These are phyloP conservation scores for Atrina japonica DNA, from an alignment of 2,888 invertebrate genomes.

Conservation along the genomic window DNA sequence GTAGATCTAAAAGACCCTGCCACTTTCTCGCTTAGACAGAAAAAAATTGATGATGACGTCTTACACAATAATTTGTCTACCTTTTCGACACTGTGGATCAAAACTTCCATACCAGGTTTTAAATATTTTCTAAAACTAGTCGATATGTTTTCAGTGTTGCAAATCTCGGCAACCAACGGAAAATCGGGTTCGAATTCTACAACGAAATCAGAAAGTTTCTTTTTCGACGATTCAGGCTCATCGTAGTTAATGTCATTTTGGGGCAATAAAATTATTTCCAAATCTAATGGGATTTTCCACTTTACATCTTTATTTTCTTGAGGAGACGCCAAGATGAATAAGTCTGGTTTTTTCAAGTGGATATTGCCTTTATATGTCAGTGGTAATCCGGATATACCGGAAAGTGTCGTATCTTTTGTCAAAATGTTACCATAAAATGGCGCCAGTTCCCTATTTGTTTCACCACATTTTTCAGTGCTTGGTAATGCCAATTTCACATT, in stretches of 20 bases:
- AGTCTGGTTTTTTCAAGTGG: slow-evolving; percentile 60
- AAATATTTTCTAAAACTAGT: slow-evolving; percentile 54
- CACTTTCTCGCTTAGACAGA: slow-evolving; percentile 57
- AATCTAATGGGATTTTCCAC: slow-evolving; percentile 62
- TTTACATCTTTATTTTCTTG: slow-evolving; percentile 57
- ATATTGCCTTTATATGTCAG: slow-evolving; percentile 61
- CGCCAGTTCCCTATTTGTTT: slow-evolving; percentile 3
- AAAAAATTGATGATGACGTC: slow-evolving; percentile 54
- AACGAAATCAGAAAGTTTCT: slow-evolving; percentile 51
- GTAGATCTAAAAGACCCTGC: slow-evolving; percentile 61
- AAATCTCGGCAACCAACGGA: slow-evolving; percentile 60
- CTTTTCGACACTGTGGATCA: slow-evolving; percentile 61
- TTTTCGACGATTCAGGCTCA: slow-evolving; percentile 37
- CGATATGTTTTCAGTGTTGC: slow-evolving; percentile 58
- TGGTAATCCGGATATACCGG: slow-evolving; percentile 60
- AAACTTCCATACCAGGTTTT: slow-evolving; percentile 57
- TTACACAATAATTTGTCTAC: slow-evolving; percentile 60
- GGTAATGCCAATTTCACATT: slow-evolving; percentile 48
- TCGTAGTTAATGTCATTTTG: slow-evolving; percentile 48
- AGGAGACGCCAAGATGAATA: slow-evolving; percentile 62
- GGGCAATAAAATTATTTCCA: slow-evolving; percentile 49
- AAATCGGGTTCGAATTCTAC: slow-evolving; percentile 60
- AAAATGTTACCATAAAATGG: slow-evolving; percentile 50
- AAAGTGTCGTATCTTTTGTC: slow-evolving; percentile 40
- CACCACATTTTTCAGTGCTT: slow-evolving; percentile 25